Evolutionary conservation across 2,797 vertebrate species (phyloP).

Genomic region (Halcyon smyrnensis): DNA sequence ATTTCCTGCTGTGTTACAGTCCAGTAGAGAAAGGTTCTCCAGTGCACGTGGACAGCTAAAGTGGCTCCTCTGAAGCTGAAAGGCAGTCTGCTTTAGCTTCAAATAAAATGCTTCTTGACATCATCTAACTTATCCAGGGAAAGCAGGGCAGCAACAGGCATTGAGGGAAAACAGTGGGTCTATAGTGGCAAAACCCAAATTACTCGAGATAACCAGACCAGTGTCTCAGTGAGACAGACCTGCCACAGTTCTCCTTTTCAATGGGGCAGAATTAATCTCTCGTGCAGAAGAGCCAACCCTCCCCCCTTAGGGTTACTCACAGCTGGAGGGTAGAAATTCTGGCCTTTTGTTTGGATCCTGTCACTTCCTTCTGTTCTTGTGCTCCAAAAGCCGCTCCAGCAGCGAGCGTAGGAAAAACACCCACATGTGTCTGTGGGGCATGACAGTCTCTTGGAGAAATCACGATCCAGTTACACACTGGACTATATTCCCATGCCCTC

Average conservation of each 20-base stretch:
- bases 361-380: neutral
- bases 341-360: neutral
- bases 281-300: neutral
- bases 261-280: neutral
- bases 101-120: neutral
- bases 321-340: neutral
- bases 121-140: neutral
- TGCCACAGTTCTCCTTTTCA: neutral
- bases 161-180: neutral
- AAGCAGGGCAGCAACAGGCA: neutral
- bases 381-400: neutral
- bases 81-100: neutral
- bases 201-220: neutral
- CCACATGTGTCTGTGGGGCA: neutral
- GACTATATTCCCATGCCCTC: neutral
- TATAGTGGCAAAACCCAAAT: neutral
- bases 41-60: neutral
- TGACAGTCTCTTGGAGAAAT: neutral
- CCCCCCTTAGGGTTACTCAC: fast-evolving
- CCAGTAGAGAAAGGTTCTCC: neutral
- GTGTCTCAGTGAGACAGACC: neutral
- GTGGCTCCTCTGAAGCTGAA: neutral
- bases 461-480: neutral
- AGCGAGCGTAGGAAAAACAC: neutral
- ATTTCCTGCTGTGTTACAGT: neutral